Percentiles rank a stretch among this genome's conserved stretches.
phyloP scores from a whole-genome alignment of 2,888 invertebrate species.

The Patella caerulea region DNA sequence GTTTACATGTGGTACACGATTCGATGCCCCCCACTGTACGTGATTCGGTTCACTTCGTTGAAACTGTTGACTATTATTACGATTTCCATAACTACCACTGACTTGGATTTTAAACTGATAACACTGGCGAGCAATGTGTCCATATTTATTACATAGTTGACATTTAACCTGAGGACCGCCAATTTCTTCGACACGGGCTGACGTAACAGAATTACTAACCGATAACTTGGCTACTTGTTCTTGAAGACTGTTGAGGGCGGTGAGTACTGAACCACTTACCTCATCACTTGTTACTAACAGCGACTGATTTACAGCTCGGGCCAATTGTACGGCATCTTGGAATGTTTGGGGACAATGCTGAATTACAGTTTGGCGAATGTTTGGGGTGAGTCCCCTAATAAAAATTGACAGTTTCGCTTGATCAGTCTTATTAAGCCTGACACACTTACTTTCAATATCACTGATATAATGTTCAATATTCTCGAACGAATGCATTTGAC shows the following conservation, averaged over 20 bases:
- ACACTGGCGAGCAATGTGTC: background rate
- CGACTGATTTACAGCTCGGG: background rate
- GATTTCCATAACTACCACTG: background rate
- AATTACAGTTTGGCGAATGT: background rate
- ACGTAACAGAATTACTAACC: background rate
- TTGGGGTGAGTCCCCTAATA: background rate
- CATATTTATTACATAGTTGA: background rate
- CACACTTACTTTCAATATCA: constrained; percentile 13
- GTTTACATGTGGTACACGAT: no score
- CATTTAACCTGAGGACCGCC: background rate
- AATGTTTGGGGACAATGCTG: constrained; percentile 5
- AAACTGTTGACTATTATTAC: background rate
- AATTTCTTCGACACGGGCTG: no score
- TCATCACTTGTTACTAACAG: background rate
- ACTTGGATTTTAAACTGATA: background rate
- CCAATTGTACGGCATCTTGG: background rate
- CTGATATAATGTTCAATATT: constrained; percentile 4
- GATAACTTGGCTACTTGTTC: background rate
- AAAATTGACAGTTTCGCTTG: background rate
- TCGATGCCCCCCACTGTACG: no score
- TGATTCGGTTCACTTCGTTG: no score
- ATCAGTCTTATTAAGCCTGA: constrained; percentile 2
- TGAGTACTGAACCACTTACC: no score
- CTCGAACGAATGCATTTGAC: background rate
- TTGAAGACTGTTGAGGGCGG: background rate